These are phyloP conservation scores for Bambusicola thoracicus DNA, from an alignment of 2,113 vertebrate genomes.

Conservation along the genomic window DNA sequence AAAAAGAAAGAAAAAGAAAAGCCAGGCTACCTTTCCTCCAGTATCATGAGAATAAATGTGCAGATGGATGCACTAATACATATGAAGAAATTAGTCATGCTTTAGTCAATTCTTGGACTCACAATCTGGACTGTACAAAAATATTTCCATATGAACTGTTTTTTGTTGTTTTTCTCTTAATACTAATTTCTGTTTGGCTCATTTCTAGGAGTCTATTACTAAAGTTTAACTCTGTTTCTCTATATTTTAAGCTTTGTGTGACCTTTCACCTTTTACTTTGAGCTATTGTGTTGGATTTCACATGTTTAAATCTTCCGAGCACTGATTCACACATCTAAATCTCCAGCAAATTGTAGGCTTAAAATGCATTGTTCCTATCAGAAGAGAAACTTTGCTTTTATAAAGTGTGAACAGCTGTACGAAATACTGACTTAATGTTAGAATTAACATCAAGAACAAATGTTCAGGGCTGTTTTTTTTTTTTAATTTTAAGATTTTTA, in stretches of 20 bases:
- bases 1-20: background rate
- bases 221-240: background rate
- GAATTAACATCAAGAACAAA: slow-evolving; percentile 31
- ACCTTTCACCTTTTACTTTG: slow-evolving; percentile 18
- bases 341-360: background rate
- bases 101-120: background rate
- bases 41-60: background rate
- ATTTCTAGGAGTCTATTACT: background rate
- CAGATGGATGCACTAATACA: background rate
- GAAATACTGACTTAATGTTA: slow-evolving; percentile 9
- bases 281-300: slow-evolving; percentile 24
- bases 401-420: background rate
- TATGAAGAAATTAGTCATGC: background rate
- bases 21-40: background rate
- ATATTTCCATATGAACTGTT: background rate
- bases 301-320: background rate
- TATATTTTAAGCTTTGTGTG: background rate
- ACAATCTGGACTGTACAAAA: background rate
- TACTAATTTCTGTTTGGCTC: background rate
- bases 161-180: background rate
- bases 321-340: slow-evolving; percentile 10
- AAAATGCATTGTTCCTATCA: slow-evolving; percentile 11
- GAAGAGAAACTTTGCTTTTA: slow-evolving; percentile 11
- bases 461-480: background rate
- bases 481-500: background rate